Percentiles rank a stretch among this genome's conserved stretches.
Conservation (phyloP, 1,140 invertebrate species). For the Scaptomyza montana region DNA sequence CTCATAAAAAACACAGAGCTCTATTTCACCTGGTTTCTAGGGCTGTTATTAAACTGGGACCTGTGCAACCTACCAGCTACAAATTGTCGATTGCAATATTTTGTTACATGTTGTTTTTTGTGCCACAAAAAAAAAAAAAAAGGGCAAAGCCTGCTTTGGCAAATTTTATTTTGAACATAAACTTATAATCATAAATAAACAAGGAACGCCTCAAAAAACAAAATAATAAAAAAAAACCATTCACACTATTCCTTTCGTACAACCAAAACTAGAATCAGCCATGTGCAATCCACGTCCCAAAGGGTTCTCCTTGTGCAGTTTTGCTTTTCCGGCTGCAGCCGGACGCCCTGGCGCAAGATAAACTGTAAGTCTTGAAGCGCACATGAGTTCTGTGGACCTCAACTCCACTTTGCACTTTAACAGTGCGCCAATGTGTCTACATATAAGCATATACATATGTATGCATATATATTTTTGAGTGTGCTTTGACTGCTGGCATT, state of each 20-base stretch:
- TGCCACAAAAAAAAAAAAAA: conserved; percentile 14
- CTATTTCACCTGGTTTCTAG: background rate
- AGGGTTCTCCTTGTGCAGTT: conserved; percentile 1
- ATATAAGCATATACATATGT: conserved; percentile 34
- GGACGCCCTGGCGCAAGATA: conserved; percentile 70
- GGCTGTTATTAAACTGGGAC: background rate
- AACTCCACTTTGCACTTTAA: conserved; percentile 73
- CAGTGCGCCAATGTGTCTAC: conserved; percentile 55
- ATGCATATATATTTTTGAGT: conserved; percentile 41
- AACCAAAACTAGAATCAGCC: background rate
- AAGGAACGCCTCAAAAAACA: conserved; percentile 43
- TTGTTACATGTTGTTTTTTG: background rate
- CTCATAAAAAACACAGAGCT: background rate
- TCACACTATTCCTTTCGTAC: conserved; percentile 30
- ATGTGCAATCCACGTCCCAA: conserved; percentile 8
- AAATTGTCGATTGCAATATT: conserved; percentile 3
- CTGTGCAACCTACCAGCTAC: background rate
- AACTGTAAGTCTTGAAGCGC: conserved; percentile 74
- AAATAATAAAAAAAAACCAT: conserved; percentile 37
- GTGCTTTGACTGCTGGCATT: conserved; percentile 74
- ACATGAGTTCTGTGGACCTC: conserved; percentile 31
- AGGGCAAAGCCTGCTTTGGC: conserved; percentile 53
- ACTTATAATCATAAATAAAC: conserved; percentile 78
- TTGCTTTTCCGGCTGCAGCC: conserved; percentile 56
- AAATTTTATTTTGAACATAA: conserved; percentile 75